Percentiles rank a stretch among this genome's conserved stretches.
These are phyloP conservation scores for Caenorhabditis macrosperma DNA, from an alignment of 2,888 invertebrate species.

Conservation along the genomic window DNA sequence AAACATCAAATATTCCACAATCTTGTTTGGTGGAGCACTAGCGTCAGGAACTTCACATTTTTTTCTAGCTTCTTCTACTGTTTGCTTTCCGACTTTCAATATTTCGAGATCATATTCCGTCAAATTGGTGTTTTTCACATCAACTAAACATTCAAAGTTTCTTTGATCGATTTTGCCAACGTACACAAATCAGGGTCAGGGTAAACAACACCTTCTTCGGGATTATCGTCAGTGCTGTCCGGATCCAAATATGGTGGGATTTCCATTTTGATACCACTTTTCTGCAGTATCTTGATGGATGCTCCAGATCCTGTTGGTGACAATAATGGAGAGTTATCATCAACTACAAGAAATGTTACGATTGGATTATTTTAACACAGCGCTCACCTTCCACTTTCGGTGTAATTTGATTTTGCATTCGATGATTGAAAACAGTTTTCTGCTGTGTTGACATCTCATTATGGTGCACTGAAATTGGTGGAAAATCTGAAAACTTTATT, in stretches of 20 bases:
- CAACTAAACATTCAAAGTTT: constrained; percentile 21
- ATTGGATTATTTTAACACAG: not conserved
- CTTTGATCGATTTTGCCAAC: not conserved
- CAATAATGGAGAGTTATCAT: constrained; percentile 24
- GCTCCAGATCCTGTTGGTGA: constrained; percentile 15
- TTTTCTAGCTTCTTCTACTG: constrained; percentile 2
- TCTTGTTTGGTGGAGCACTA: constrained; percentile 53
- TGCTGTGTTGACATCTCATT: not conserved
- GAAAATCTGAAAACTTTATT: not conserved
- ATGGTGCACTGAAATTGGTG: not conserved
- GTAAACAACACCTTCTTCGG: constrained; percentile 40
- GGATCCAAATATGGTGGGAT: constrained; percentile 30
- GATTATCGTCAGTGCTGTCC: constrained; percentile 35
- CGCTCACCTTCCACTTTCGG: constrained; percentile 31
- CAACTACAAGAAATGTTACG: not conserved
- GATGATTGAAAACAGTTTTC: not conserved
- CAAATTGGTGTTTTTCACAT: constrained; percentile 40
- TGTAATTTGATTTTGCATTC: constrained; percentile 13
- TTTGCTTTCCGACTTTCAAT: constrained; percentile 7
- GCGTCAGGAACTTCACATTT: constrained; percentile 40
- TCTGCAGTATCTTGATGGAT: constrained; percentile 1
- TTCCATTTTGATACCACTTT: constrained; percentile 30
- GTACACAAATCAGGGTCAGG: constrained; percentile 53
- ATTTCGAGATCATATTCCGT: constrained; percentile 45
- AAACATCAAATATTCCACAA: constrained; percentile 51